Evolutionary conservation across 2,113 vertebrate species (phyloP), one percentile per base, ranked within the genome.

Genomic region (Muscicapa adusta): DNA sequence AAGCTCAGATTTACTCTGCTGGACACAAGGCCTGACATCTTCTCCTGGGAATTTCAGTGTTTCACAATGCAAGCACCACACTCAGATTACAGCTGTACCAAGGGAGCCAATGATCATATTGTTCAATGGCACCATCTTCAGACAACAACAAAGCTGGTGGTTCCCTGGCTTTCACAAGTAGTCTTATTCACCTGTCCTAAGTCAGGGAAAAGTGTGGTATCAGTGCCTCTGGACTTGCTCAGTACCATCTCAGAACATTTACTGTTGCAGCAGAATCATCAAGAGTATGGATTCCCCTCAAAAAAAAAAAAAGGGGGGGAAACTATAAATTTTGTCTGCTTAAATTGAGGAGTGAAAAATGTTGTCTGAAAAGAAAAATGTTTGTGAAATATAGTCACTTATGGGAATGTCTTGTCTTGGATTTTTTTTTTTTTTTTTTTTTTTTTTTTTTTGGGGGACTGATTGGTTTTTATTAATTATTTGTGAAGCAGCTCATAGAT

Each of bases 101-200:
- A 36, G 29, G 33, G 76, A 73, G 38, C 34, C 0, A 0, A n/a
- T 45, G 43, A 17, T 77, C 56, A 5, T 70, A 2, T 60, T 94
- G 63, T 83, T 95, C 67, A 73, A 20, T 75, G 93, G 85, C 90
- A 94, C 62, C 82, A 88, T 95, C 85, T 88, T 77, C 88, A 88
- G 74, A 89, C 85, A 88, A n/a, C 43, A 83, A 14, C 45, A 84
- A 66, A 88, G 68, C 51, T 68, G 31, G 56, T 76, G 34, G 40
- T 88, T 77, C 86, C 58, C 47, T 86, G 31, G 8, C 31, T 63
- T 68, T 74, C 80, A 62, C 36, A 68, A 60, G 40, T 75, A 80
- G 14, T 76, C 14, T 1, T 25, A 18, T 56, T 66, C 43, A 9
- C 66, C 51, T 79, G 25, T 65, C 56, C 24, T 16, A 66, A 73